Conservation (phyloP, 2,113 vertebrate species). For the Chrysochloris asiatica region DNA sequence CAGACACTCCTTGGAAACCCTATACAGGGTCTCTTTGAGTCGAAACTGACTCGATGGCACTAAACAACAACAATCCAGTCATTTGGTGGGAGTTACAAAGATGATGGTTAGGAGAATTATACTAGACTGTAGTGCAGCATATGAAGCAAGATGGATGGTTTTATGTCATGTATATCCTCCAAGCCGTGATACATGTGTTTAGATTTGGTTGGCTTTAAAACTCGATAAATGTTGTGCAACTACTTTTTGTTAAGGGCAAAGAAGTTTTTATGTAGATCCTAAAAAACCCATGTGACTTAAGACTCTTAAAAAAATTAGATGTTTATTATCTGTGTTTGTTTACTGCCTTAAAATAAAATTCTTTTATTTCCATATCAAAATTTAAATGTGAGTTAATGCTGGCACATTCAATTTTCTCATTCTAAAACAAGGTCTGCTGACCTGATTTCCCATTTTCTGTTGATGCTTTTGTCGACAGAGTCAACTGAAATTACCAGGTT, state of each 20-base stretch:
- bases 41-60: no score
- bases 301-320: background rate
- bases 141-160: background rate
- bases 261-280: background rate
- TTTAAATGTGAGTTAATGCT: slow-evolving; percentile 12
- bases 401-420: slow-evolving; percentile 40
- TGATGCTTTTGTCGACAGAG: slow-evolving; percentile 48
- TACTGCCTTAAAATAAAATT: slow-evolving; percentile 9
- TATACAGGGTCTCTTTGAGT: no score
- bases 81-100: no score
- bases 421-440: background rate
- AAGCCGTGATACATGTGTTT: background rate
- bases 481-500: slow-evolving; percentile 24
- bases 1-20: no score
- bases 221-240: no score
- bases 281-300: background rate
- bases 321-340: background rate
- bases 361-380: slow-evolving; percentile 46
- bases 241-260: background rate
- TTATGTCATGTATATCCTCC: slow-evolving; percentile 9
- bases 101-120: no score
- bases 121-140: no score
- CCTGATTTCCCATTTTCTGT: background rate
- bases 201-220: background rate
- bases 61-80: no score